Evolutionary conservation across 2,888 invertebrate genomes (phyloP).

Genomic region (Tridacna crocea): DNA sequence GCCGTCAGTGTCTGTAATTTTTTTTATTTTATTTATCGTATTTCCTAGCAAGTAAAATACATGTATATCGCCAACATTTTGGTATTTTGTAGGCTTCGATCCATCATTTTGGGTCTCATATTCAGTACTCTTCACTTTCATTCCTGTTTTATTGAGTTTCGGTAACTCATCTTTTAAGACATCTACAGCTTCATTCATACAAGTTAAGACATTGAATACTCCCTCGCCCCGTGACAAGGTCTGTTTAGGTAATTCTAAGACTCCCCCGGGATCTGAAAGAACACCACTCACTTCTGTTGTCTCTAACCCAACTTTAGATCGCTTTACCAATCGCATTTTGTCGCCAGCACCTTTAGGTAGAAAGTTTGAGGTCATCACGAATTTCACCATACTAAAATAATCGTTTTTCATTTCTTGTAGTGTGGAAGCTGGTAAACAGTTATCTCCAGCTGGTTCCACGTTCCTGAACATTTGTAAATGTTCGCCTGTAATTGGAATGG

Average conservation of each 20-base stretch:
- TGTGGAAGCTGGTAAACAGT: not conserved
- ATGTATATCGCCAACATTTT: not conserved
- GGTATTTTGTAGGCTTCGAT: not conserved
- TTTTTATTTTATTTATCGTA: not conserved
- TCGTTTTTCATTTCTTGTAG: slow-evolving; percentile 2
- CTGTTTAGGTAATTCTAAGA: not conserved
- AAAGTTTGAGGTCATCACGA: not conserved
- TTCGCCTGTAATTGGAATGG: slow-evolving; percentile 5
- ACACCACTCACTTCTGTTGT: not conserved
- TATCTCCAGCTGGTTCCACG: not conserved
- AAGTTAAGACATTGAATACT: not conserved
- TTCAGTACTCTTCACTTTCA: not conserved
- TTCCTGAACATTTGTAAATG: slow-evolving; percentile 8
- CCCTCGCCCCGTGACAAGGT: not conserved
- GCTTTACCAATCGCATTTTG: not conserved
- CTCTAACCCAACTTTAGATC: not conserved
- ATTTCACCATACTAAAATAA: not conserved
- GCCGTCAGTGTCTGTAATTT: not conserved
- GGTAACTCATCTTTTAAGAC: not conserved
- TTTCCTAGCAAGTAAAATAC: not conserved
- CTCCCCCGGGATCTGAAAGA: not conserved
- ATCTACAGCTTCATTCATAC: not conserved
- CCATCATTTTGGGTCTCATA: not conserved
- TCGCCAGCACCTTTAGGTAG: not conserved
- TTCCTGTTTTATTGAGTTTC: not conserved